These are phyloP conservation scores for Bacillus rossius DNA, from an alignment of 1,140 invertebrate genomes.

Conservation along the genomic window DNA sequence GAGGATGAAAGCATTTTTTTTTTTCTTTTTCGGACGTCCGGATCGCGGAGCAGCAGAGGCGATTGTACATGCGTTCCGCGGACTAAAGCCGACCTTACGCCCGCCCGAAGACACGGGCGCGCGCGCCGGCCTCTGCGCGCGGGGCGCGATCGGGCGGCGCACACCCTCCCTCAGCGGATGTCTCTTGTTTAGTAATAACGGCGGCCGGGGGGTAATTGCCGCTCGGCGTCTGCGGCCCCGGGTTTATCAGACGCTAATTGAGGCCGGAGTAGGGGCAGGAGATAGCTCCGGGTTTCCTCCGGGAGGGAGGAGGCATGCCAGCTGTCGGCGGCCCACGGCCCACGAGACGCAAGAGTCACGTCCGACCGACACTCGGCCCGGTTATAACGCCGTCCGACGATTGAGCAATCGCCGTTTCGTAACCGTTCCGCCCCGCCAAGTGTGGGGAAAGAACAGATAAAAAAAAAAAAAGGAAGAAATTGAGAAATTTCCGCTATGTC, in stretches of 20 bases:
- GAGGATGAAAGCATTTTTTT: no score
- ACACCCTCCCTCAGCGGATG: no score
- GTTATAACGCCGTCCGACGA: neutral
- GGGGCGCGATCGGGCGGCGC: no score
- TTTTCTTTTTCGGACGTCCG: no score
- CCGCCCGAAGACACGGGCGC: no score
- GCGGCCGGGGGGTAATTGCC: neutral
- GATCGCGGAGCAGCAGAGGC: no score
- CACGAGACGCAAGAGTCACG: neutral
- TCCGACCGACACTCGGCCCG: neutral
- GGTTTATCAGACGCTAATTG: conserved; percentile 43
- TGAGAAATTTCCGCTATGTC: conserved; percentile 13
- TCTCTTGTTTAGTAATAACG: no score
- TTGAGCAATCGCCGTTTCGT: conserved; percentile 1
- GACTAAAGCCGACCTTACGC: no score
- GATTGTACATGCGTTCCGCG: no score
- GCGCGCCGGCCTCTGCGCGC: no score
- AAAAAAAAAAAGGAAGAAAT: conserved; percentile 16
- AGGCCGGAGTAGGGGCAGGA: conserved; percentile 42
- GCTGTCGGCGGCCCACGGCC: conserved; percentile 45
- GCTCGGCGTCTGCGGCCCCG: conserved; percentile 5
- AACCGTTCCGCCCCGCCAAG: neutral
- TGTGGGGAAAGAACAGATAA: conserved; percentile 4
- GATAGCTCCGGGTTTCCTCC: conserved; percentile 42
- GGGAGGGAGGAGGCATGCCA: conserved; percentile 47